phyloP scores from a whole-genome alignment of 2,888 invertebrate genomes.

The Microdon myrmicae region DNA sequence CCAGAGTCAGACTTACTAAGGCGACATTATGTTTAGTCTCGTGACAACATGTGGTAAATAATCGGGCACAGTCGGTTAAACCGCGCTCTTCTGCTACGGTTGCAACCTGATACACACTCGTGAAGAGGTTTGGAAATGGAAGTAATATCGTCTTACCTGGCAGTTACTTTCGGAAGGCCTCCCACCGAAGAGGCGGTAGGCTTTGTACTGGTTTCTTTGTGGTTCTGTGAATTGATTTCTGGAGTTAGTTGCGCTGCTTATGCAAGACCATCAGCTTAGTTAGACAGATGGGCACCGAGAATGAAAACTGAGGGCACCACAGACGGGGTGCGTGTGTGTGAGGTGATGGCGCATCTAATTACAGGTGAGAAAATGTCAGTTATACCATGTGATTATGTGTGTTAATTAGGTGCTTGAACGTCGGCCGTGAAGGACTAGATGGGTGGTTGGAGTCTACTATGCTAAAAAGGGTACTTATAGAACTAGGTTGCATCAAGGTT shows the following conservation, averaged over 20 bases:
- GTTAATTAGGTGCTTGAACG: conserved; percentile 6
- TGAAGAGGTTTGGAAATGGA: conserved; percentile 5
- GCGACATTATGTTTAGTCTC: conserved; percentile 24
- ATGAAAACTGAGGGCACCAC: conserved; percentile 2
- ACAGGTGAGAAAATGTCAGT: conserved; percentile 4
- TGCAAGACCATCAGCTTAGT: conserved; percentile 9
- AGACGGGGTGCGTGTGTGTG: conserved; percentile 1
- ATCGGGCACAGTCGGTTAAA: neutral
- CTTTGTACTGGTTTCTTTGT: conserved; percentile 11
- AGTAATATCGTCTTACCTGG: conserved; percentile 1
- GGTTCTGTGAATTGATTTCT: conserved; percentile 24
- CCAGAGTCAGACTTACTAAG: too few relatives aligned
- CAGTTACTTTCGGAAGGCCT: neutral
- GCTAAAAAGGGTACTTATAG: too few relatives aligned
- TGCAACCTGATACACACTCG: conserved; percentile 18
- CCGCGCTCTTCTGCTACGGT: too few relatives aligned
- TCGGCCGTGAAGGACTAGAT: conserved; percentile 4
- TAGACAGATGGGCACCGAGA: conserved; percentile 18
- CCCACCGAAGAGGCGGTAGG: neutral
- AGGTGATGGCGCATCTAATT: conserved; percentile 17
- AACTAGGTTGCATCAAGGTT: too few relatives aligned
- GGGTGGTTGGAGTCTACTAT: too few relatives aligned
- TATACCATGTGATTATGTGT: conserved; percentile 6
- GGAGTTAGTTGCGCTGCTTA: conserved; percentile 6
- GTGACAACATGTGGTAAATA: conserved; percentile 24